Evolutionary conservation across 2,113 vertebrate genomes (phyloP).

Genomic region (Paralichthys olivaceus): DNA sequence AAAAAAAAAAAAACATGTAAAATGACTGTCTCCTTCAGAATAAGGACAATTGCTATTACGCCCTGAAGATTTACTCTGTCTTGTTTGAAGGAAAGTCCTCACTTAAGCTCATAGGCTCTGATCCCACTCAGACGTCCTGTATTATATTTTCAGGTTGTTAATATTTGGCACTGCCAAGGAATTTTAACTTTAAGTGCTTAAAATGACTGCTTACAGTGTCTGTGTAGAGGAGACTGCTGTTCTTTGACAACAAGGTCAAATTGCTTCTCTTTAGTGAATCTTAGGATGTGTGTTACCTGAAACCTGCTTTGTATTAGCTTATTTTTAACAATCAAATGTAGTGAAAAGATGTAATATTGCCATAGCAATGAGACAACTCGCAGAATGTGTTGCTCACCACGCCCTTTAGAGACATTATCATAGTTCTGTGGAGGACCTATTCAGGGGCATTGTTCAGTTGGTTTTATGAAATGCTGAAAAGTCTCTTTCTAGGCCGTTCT

Average conservation of each 20-base stretch:
- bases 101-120: background rate
- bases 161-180: no score
- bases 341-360: background rate
- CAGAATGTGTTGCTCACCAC: conserved; percentile 12
- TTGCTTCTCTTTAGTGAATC: no score
- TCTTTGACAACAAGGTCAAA: no score
- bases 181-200: no score
- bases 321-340: no score
- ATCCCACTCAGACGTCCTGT: background rate
- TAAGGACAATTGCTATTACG: background rate
- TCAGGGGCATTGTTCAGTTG: conserved; percentile 48
- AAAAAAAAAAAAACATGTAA: no score
- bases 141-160: background rate
- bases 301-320: no score
- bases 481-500: conserved; percentile 71
- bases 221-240: no score
- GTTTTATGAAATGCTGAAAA: conserved; percentile 68
- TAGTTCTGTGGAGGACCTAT: conserved; percentile 45
- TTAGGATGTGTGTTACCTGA: no score
- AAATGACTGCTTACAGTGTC: no score
- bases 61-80: background rate
- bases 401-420: conserved; percentile 44
- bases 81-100: background rate
- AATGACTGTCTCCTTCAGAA: background rate
- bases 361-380: background rate